A percentile compares a stretch with the other conserved stretches of the same genome.
phyloP scores from a whole-genome alignment of 2,797 vertebrate genomes.

The Tiaroga cobitis region DNA sequence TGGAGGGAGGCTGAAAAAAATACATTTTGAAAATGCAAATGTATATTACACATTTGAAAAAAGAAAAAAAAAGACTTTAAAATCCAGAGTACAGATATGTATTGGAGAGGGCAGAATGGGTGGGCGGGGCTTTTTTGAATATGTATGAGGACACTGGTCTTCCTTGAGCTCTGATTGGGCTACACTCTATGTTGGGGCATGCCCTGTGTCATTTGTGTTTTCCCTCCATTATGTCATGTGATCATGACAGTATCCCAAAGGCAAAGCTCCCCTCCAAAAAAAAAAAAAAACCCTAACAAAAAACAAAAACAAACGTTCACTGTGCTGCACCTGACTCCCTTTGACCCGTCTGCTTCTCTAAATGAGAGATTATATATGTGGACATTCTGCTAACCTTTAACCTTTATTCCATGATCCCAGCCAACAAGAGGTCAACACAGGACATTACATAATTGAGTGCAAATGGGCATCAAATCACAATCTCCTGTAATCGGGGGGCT shows the following conservation, averaged over 20 bases:
- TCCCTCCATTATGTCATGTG: conserved; percentile 61
- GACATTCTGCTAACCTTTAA: conserved; percentile 53
- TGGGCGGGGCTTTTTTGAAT: conserved; percentile 59
- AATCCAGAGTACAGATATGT: conserved; percentile 63
- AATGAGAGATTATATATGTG: conserved; percentile 73
- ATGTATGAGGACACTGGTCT: conserved; percentile 54
- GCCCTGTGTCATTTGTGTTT: conserved; percentile 61
- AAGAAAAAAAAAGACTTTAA: conserved; percentile 70
- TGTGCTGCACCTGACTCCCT: conserved; percentile 74
- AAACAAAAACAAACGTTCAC: conserved; percentile 67
- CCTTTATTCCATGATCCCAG: conserved; percentile 58
- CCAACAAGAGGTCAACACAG: conserved; percentile 53
- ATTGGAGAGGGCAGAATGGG: conserved; percentile 52
- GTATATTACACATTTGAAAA: conserved; percentile 71
- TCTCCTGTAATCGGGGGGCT: conserved; percentile 72
- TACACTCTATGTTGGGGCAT: conserved; percentile 51
- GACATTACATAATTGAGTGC: conserved; percentile 65
- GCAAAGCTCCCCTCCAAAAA: conserved; percentile 50
- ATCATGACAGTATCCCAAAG: conserved; percentile 65
- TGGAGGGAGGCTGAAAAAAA: conserved; percentile 63
- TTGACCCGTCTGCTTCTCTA: conserved; percentile 70
- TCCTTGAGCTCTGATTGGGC: conserved; percentile 51
- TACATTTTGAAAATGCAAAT: conserved; percentile 66
- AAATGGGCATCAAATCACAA: conserved; percentile 63
- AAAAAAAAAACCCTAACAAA: background rate